Evolutionary conservation across 2,113 vertebrate genomes (phyloP).

Genomic region (Triplophysa siluroides): DNA sequence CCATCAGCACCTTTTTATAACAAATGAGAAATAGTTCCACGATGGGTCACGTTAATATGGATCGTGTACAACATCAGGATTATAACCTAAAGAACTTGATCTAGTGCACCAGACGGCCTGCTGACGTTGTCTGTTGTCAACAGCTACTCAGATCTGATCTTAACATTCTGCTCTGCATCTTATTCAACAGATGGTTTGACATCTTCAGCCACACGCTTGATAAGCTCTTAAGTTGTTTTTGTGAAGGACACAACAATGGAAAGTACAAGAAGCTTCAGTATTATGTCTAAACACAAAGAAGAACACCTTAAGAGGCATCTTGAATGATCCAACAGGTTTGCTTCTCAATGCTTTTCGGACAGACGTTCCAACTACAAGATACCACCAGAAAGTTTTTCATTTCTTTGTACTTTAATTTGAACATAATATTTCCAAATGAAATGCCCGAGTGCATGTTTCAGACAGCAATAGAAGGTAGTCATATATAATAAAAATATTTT

Average conservation of each 20-base stretch:
- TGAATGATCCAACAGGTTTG: not conserved
- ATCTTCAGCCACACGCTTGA: conserved; percentile 52
- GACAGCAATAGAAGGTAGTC: too few relatives aligned
- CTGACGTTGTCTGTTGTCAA: not conserved
- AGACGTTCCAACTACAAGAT: too few relatives aligned
- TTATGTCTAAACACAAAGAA: not conserved
- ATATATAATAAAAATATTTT: too few relatives aligned
- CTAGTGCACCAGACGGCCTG: not conserved
- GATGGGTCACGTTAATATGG: not conserved
- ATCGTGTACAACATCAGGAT: not conserved
- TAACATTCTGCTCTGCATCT: not conserved
- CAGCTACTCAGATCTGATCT: conserved; percentile 5
- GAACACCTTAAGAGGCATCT: not conserved
- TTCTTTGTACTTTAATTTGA: too few relatives aligned
- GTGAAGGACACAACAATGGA: conserved; percentile 36
- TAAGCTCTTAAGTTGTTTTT: conserved; percentile 52
- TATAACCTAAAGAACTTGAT: not conserved
- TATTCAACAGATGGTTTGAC: conserved; percentile 53
- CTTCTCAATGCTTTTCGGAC: too few relatives aligned
- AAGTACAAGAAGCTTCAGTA: conserved; percentile 18
- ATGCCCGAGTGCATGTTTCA: too few relatives aligned
- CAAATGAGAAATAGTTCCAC: not conserved
- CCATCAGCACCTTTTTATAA: not conserved
- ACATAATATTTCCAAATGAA: too few relatives aligned
- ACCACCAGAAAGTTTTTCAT: too few relatives aligned